Evolutionary conservation across 2,113 vertebrate species (phyloP), one percentile per base, ranked within the genome.

Genomic region (Petrocephalus zakoni): DNA sequence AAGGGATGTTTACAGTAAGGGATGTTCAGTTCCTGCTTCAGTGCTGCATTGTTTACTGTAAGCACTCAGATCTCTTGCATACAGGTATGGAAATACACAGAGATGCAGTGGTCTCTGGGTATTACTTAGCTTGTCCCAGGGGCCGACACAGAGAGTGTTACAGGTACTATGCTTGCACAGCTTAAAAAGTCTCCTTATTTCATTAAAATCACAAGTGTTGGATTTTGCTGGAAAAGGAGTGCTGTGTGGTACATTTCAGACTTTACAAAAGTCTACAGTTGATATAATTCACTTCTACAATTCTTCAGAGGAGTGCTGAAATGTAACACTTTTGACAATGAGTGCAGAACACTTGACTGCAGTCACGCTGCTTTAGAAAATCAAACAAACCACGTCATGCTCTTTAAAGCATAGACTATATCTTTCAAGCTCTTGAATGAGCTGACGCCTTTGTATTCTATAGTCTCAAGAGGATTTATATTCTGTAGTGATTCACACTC

Each of bases 1-100:
- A 81, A 93, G 93, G 95, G 93, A 95, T 94, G 94, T 94, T 95
- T 93, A 94, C 87, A 90, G 51, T 47, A 13, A 21, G 78, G 87
- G 87, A 91, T 85, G 86, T 90, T 89, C 90, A 83, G 90, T 94
- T 94, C 92, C 93, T 93, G 92, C 88, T 88, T 84, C 52, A 90
- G 91, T 91, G 89, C 86, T 55, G 85, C 91, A 81, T 68, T 93
- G 91, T 94, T 95, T 93, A 91, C 93, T 90, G 81, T 81, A 88
- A 85, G 64, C 61, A 29, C 78, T 61, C 90, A 47, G 87, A 89
- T 46, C 86, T 17, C 55, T 56, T 87, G 34, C 46, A 49, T 34
- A 87, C 89, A 83, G 84, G 68, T 87, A 78, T 87, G 89, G 5
- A 49, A 87, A 55, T 82, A 72, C 85, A 56, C 87, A 46, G 90